phyloP scores from a whole-genome alignment of 2,888 invertebrate genomes.

The Cephus sareptanus region DNA sequence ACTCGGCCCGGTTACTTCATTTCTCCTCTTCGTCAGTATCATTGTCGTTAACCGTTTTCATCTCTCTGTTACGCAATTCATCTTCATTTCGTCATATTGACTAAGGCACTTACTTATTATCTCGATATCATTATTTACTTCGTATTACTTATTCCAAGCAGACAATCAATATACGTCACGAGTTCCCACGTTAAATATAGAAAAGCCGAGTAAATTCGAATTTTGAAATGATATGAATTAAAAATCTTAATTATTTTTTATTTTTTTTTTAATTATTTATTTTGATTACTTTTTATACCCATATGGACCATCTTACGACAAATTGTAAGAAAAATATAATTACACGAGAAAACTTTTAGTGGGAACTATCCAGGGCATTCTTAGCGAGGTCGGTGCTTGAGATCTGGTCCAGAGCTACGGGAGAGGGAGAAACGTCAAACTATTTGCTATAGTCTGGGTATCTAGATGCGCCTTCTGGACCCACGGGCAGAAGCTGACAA shows the following conservation, averaged over 20 bases:
- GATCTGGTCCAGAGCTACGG: neutral
- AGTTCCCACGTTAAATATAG: neutral
- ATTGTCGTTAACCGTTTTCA: neutral
- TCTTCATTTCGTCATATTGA: neutral
- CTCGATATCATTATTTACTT: neutral
- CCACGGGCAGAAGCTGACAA: slow-evolving; percentile 28
- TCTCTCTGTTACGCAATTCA: neutral
- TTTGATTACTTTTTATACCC: neutral
- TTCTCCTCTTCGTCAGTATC: neutral
- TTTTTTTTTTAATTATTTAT: neutral
- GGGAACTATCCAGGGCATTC: neutral
- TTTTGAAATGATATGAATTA: neutral
- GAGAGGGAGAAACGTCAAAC: slow-evolving; percentile 11
- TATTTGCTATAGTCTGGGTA: slow-evolving; percentile 9
- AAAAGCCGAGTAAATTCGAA: neutral
- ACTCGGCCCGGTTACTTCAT: neutral
- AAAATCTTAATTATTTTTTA: neutral
- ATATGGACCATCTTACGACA: neutral
- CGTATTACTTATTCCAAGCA: neutral
- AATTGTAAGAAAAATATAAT: neutral
- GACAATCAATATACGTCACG: neutral
- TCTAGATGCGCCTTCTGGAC: neutral
- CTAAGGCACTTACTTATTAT: neutral
- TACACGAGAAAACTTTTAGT: neutral
- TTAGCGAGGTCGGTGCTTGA: neutral